Percentiles rank a stretch among this genome's conserved stretches.
phyloP scores from a whole-genome alignment of 2,888 invertebrate species.

The Drosophila picticornis region DNA sequence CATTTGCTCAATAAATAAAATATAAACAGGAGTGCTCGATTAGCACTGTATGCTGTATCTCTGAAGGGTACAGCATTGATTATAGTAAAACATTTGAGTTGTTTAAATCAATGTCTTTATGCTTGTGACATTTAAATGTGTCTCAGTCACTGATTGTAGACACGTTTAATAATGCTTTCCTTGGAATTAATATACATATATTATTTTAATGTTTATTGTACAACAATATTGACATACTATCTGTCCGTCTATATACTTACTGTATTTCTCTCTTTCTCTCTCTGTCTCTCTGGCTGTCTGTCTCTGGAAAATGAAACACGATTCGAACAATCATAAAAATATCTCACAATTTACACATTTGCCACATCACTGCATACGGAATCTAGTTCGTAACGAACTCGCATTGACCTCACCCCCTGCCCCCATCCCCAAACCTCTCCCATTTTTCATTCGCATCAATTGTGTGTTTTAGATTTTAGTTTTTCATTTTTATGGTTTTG shows the following conservation, averaged over 20 bases:
- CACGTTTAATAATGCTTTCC: neutral
- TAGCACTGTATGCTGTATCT: no score
- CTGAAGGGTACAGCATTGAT: neutral
- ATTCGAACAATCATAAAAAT: slow-evolving; percentile 29
- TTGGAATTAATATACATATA: neutral
- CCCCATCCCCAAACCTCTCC: neutral
- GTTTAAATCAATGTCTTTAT: neutral
- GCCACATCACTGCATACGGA: slow-evolving; percentile 44
- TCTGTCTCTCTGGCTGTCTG: neutral
- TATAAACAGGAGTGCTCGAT: neutral
- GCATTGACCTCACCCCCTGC: slow-evolving; percentile 13
- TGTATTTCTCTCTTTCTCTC: neutral
- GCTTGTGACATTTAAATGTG: neutral
- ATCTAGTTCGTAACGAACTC: slow-evolving; percentile 16
- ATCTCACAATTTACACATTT: slow-evolving; percentile 42
- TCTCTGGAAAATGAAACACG: slow-evolving; percentile 2
- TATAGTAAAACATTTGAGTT: no score
- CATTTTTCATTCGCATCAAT: slow-evolving; percentile 4
- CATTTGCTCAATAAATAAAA: neutral
- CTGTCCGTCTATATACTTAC: slow-evolving; percentile 8
- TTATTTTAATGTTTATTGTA: neutral
- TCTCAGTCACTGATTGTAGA: slow-evolving; percentile 1
- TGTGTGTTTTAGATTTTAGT: neutral
- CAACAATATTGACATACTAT: neutral
- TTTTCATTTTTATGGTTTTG: slow-evolving; percentile 7